A percentile compares a stretch with the other conserved stretches of the same genome.
These are phyloP conservation scores for Corythornis madagascariensis DNA, from an alignment of 2,113 vertebrate genomes.

Conservation along the genomic window DNA sequence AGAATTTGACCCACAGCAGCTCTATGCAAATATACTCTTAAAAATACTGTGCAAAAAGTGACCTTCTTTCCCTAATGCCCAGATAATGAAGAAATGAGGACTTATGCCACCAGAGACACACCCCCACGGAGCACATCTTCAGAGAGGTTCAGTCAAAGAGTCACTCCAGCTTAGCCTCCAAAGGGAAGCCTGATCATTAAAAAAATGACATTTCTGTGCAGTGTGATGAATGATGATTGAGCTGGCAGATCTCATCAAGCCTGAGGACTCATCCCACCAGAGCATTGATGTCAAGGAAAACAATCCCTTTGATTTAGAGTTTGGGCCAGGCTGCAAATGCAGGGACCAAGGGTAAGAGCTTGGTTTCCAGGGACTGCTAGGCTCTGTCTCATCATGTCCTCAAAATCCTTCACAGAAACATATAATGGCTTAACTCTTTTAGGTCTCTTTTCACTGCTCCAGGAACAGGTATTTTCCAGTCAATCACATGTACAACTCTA, in stretches of 20 bases:
- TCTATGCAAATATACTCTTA: neutral
- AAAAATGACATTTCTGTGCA: neutral
- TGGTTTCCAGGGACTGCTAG: neutral
- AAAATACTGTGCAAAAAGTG: constrained; percentile 1
- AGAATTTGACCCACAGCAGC: neutral
- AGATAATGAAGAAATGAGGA: constrained; percentile 26
- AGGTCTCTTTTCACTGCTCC: neutral
- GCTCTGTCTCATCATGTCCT: neutral
- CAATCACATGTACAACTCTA: neutral
- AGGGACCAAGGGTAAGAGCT: neutral
- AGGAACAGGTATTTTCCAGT: neutral
- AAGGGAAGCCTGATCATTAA: neutral
- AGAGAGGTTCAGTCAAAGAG: neutral
- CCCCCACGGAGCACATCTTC: neutral
- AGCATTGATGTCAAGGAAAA: neutral
- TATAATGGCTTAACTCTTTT: neutral
- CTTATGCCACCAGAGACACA: neutral
- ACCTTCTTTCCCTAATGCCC: neutral
- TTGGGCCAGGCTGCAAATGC: neutral
- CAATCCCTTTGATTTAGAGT: neutral
- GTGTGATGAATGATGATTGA: neutral
- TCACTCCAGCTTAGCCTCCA: neutral
- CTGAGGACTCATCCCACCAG: neutral
- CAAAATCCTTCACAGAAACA: neutral
- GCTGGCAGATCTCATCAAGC: neutral